Conservation (phyloP, 2,113 vertebrate genomes). For the Epinephelus cyanopodus region DNA sequence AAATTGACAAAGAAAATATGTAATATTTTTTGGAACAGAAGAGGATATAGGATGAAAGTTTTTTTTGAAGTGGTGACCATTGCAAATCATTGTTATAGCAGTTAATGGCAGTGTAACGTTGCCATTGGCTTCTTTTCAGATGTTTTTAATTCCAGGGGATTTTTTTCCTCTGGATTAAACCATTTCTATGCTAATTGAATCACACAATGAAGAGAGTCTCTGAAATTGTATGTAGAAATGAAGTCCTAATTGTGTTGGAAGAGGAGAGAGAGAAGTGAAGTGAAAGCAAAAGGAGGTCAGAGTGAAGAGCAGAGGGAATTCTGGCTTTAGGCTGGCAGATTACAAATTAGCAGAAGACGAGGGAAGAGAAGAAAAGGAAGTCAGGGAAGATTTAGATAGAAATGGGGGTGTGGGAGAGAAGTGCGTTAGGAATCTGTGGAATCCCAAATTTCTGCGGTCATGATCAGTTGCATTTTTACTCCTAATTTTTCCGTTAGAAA, state of each 20-base stretch:
- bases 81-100: neutral
- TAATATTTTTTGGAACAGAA: neutral
- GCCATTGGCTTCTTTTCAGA: neutral
- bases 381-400: neutral
- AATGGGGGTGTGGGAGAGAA: neutral
- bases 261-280: conserved; percentile 43
- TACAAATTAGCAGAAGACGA: conserved; percentile 63
- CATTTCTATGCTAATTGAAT: conserved; percentile 45
- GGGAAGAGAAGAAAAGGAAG: conserved; percentile 20
- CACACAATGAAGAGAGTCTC: conserved; percentile 3
- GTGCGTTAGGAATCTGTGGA: conserved; percentile 29
- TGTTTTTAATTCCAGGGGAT: conserved; percentile 16
- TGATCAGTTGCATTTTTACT: conserved; percentile 26
- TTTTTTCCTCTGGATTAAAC: conserved; percentile 27
- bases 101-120: conserved; percentile 3
- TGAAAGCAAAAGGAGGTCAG: conserved; percentile 74
- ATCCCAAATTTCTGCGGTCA: conserved; percentile 22
- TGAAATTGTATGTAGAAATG: conserved; percentile 27
- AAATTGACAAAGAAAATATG: neutral
- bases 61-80: neutral
- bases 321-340: conserved; percentile 56
- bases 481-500: conserved; percentile 8
- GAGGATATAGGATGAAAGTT: neutral
- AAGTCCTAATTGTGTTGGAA: conserved; percentile 53
- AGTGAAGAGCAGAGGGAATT: conserved; percentile 58